These are phyloP conservation scores for Takifugu flavidus DNA, from an alignment of 2,113 vertebrate species.

Conservation along the genomic window DNA sequence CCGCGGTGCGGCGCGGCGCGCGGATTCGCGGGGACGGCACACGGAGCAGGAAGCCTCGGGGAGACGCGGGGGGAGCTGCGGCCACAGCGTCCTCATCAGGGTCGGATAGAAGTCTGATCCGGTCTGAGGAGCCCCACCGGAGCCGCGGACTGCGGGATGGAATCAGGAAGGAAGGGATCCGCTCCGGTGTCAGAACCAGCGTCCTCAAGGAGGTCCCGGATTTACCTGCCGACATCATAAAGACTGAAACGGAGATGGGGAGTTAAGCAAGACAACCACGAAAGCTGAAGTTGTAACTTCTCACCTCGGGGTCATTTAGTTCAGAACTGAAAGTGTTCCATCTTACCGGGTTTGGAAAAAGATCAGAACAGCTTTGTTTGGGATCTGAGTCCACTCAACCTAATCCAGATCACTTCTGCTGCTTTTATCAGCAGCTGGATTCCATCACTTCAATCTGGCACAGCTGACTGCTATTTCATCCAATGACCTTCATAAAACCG, in stretches of 20 bases:
- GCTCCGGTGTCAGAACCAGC: conserved; percentile 64
- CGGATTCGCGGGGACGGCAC: background rate
- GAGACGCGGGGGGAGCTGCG: background rate
- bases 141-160: conserved; percentile 26
- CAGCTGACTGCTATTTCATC: background rate
- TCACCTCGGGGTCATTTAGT: no score
- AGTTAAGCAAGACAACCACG: no score
- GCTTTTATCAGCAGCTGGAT: conserved; percentile 28
- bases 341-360: background rate
- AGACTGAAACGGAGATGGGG: background rate
- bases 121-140: background rate
- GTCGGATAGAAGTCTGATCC: conserved; percentile 32
- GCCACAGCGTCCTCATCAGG: background rate
- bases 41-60: background rate
- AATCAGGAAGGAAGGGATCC: conserved; percentile 57
- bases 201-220: conserved; percentile 19
- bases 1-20: background rate
- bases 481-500: no score
- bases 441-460: conserved; percentile 9
- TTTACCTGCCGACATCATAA: conserved; percentile 13
- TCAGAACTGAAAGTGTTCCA: background rate
- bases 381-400: background rate
- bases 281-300: no score
- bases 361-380: no score
- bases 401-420: background rate